A percentile compares a stretch with the other conserved stretches of the same genome.
Evolutionary conservation across 1,140 invertebrate species (phyloP).

Genomic region (Acromyrmex echinatior): DNA sequence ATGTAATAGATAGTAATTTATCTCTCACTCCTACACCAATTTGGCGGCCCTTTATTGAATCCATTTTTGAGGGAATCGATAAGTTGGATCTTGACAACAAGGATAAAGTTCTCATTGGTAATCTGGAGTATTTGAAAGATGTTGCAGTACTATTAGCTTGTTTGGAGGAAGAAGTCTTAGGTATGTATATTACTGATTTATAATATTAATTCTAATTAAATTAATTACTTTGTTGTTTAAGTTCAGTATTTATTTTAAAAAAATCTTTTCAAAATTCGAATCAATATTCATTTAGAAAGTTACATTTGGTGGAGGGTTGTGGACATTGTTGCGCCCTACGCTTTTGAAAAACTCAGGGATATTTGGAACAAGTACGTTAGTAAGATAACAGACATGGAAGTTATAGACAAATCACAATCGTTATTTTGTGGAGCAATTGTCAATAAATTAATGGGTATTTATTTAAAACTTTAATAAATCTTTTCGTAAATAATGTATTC

Average conservation of each 20-base stretch:
- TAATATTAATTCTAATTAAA: too few species aligned
- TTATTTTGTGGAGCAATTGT: slow-evolving; percentile 89
- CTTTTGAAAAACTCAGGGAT: slow-evolving; percentile 87
- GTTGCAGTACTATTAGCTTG: slow-evolving; percentile 87
- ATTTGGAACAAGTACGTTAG: slow-evolving; percentile 82
- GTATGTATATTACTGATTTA: slow-evolving; percentile 62
- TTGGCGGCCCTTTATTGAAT: slow-evolving; percentile 89
- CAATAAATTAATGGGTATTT: slow-evolving; percentile 89
- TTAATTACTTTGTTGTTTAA: not conserved
- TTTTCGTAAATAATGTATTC: not conserved
- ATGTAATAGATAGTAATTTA: slow-evolving; percentile 85
- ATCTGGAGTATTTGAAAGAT: slow-evolving; percentile 89
- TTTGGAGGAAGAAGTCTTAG: slow-evolving; percentile 87
- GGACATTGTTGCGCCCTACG: slow-evolving; percentile 89
- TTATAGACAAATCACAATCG: slow-evolving; percentile 86
- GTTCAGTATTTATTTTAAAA: not conserved
- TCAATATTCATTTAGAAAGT: slow-evolving; percentile 84
- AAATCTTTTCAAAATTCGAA: not conserved
- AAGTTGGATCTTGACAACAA: slow-evolving; percentile 86
- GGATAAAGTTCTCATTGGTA: slow-evolving; percentile 88
- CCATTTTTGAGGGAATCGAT: slow-evolving; percentile 87
- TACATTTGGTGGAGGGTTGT: slow-evolving; percentile 91
- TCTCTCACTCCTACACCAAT: slow-evolving; percentile 85
- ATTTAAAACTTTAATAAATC: not conserved
- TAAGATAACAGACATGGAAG: slow-evolving; percentile 81